Evolutionary conservation across 2,888 invertebrate genomes (phyloP).

Genomic region (Eristalinus sepulchralis): DNA sequence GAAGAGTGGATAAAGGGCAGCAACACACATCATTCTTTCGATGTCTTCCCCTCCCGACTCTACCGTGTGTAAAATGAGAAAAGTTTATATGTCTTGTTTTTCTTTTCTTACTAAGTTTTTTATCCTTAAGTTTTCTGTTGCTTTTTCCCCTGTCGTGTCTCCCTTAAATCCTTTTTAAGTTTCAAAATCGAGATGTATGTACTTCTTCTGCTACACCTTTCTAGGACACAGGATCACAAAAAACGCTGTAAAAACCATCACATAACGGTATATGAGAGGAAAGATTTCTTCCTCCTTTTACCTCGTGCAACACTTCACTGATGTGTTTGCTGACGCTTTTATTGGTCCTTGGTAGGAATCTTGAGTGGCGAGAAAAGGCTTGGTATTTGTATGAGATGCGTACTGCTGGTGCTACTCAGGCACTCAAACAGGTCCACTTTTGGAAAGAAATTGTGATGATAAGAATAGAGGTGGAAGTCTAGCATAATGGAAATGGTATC

Average conservation of each 20-base stretch:
- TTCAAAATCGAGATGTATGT: constrained; percentile 54
- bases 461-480: constrained; percentile 20
- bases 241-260: constrained; percentile 8
- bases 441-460: constrained; percentile 10
- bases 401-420: constrained; percentile 22
- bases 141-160: constrained; percentile 32
- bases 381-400: background rate
- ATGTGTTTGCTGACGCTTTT: constrained; percentile 70
- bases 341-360: constrained; percentile 57
- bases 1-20: constrained; percentile 29
- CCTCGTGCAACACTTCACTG: constrained; percentile 51
- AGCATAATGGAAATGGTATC: constrained; percentile 27
- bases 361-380: constrained; percentile 29
- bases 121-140: constrained; percentile 10
- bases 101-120: constrained; percentile 32
- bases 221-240: background rate
- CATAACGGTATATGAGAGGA: constrained; percentile 49
- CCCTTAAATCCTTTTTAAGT: constrained; percentile 64
- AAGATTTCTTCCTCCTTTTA: constrained; percentile 15
- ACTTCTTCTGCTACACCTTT: background rate
- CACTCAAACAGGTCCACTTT: constrained; percentile 25
- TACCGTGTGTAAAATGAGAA: constrained; percentile 59
- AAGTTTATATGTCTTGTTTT: constrained; percentile 61
- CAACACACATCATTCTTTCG: constrained; percentile 44
- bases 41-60: background rate